Base-by-base conservation (phyloP, 2,888 invertebrate species). In the Acrobasis repandana region DNA sequence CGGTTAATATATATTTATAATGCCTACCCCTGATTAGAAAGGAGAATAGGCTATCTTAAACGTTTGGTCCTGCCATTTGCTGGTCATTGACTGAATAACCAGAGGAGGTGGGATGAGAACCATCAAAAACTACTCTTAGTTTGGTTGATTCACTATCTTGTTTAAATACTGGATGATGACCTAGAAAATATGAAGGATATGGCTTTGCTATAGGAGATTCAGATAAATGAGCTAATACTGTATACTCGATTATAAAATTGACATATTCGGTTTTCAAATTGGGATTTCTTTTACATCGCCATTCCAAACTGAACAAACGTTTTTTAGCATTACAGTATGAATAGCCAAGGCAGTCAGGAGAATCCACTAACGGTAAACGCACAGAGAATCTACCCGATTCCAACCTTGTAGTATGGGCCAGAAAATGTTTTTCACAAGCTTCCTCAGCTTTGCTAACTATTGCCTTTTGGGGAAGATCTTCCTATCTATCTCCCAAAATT, bases 111-210 rank as follows among this genome's bases (percentile, higher is more conserved):
- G 57, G 63, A 4, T 68, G 68, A 0, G 70, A 69, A 0, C 65
- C 71, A n/a, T n/a, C n/a, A n/a, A n/a, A n/a, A n/a, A n/a, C n/a
- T n/a, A n/a, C n/a, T n/a, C n/a, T n/a, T n/a, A 52, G 70, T 67
- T 51, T 71, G 0, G 71, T 71, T 0, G 72, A 67, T n/a, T 69
- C 67, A 15, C 70, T 73, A 0, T 61, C 52, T 11, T 72, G 60
- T 16, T 74, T 74, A 0, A 79, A 56, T 0, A 86, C 79, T 0
- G 75, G 71, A 59, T 82, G 82, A 67, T 86, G 84, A 38, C 76
- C 78, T 18, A 85, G 61, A 67, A 72, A 82, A 64, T 76, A 79
- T 0, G 38, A 60, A 10, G 61, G 61, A 46, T n/a, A 33, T 15
- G 50, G 60, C 11, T 50, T 52, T 9, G 34, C 10, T n/a, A n/a